Conservation (phyloP, 2,113 vertebrate genomes). For the Rattus norvegicus region GRCr8 NC_086034.1:4894501-4895000, state of each 20-base stretch:
- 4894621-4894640: neutral
- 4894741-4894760: neutral
- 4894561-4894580: constrained; percentile 16
- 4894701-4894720: neutral
- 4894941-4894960: no score
- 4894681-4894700: constrained; percentile 11
- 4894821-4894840: neutral
- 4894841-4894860: neutral
- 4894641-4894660: neutral
- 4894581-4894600: constrained; percentile 29
- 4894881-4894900: neutral
- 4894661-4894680: neutral
- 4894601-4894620: neutral
- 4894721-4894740: neutral
- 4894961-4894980: neutral
- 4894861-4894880: neutral
- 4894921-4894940: neutral
- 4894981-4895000: neutral
- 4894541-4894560: neutral
- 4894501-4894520: neutral
- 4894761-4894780: neutral
- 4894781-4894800: neutral
- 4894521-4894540: constrained; percentile 5
- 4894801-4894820: accelerated
- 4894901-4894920: neutral